Evolutionary conservation across 2,797 vertebrate genomes (phyloP).

Genomic region (Florisuga fusca): DNA sequence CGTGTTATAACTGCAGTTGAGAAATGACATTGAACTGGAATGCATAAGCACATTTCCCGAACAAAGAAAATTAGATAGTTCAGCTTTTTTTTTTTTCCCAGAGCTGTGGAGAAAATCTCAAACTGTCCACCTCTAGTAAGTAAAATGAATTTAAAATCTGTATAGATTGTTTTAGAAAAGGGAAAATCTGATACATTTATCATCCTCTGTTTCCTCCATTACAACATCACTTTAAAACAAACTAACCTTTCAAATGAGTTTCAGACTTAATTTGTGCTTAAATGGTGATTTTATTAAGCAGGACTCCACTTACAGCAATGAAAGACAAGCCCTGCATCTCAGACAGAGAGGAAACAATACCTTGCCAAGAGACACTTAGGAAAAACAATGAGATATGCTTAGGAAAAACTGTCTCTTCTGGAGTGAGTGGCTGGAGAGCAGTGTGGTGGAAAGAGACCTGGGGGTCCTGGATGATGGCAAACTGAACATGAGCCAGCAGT

Average conservation of each 20-base stretch:
- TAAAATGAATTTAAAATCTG: background rate
- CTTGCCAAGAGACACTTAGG: background rate
- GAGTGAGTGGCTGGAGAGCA: too few species aligned
- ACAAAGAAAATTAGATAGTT: background rate
- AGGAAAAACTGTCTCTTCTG: background rate
- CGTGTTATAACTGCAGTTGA: background rate
- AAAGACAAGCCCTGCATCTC: background rate
- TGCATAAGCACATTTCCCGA: background rate
- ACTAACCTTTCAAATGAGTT: background rate
- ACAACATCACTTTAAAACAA: background rate
- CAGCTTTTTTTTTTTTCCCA: background rate
- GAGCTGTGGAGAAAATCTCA: background rate
- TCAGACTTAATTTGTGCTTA: background rate
- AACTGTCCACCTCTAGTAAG: background rate
- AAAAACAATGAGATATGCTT: background rate
- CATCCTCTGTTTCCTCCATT: background rate
- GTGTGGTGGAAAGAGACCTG: too few species aligned
- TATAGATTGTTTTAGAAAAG: background rate
- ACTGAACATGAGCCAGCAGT: too few species aligned
- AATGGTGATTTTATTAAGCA: background rate
- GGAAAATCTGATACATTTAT: background rate
- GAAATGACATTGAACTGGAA: background rate
- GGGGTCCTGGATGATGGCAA: too few species aligned
- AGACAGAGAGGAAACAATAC: background rate
- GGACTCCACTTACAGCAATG: background rate